Evolutionary conservation across 2,113 vertebrate genomes (phyloP).

Genomic region (Epinephelus lanceolatus): DNA sequence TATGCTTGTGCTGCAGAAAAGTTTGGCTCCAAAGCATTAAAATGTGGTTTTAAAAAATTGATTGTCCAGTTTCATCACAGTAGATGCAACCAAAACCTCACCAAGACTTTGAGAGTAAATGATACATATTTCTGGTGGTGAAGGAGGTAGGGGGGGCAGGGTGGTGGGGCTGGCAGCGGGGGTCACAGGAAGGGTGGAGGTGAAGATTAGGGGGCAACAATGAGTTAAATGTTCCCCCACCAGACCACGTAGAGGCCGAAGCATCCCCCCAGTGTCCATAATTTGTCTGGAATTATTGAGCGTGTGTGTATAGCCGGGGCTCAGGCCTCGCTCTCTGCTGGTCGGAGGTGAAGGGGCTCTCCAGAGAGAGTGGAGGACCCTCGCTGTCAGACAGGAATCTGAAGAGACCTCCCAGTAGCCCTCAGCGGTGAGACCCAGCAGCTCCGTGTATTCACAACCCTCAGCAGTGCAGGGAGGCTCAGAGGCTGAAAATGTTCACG

Average conservation of each 20-base stretch:
- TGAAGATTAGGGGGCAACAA: constrained; percentile 79
- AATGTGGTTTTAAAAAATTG: background rate
- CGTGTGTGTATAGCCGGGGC: constrained; percentile 36
- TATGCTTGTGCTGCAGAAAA: background rate
- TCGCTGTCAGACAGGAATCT: constrained; percentile 87
- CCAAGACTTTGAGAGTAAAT: background rate
- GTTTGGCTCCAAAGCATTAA: background rate
- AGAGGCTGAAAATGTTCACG: background rate
- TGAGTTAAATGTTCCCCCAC: constrained; percentile 81
- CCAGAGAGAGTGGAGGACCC: constrained; percentile 82
- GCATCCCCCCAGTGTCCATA: constrained; percentile 79
- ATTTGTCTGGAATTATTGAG: constrained; percentile 83
- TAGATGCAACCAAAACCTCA: background rate
- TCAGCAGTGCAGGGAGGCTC: background rate
- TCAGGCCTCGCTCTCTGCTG: constrained; percentile 63
- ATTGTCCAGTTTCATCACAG: too few relatives aligned
- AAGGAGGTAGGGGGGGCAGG: background rate
- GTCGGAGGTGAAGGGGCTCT: constrained; percentile 84
- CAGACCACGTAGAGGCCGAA: constrained; percentile 75
- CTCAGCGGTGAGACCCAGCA: constrained; percentile 57
- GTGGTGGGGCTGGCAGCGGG: constrained; percentile 6
- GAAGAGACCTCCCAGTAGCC: constrained; percentile 82
- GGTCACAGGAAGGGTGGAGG: constrained; percentile 68
- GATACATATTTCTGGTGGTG: background rate
- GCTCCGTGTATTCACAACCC: constrained; percentile 48